Conservation (phyloP, 2,888 invertebrate genomes). For the Diplolepis rosae region DNA sequence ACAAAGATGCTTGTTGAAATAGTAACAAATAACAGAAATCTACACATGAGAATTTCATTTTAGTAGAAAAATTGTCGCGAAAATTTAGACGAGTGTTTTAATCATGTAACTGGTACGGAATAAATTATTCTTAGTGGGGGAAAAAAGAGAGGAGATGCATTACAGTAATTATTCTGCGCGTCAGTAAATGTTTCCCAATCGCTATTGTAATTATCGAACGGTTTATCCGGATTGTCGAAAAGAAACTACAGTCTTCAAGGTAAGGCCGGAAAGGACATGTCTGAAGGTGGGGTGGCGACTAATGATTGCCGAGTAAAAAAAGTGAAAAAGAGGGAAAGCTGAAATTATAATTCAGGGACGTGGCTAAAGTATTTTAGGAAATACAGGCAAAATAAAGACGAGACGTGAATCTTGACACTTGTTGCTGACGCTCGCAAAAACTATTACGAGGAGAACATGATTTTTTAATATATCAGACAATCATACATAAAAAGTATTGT, state of each 20-base stretch:
- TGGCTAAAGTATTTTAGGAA: not conserved
- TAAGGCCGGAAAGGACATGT: slow-evolving; percentile 9
- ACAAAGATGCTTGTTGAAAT: too few relatives aligned
- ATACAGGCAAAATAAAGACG: not conserved
- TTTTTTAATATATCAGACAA: too few relatives aligned
- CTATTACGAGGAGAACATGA: too few relatives aligned
- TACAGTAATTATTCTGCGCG: not conserved
- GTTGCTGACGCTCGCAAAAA: not conserved
- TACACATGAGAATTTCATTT: too few relatives aligned
- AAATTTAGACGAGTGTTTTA: slow-evolving; percentile 6
- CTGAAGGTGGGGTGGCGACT: not conserved
- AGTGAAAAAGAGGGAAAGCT: slow-evolving; percentile 34
- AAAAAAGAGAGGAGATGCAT: slow-evolving; percentile 25
- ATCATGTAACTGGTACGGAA: slow-evolving; percentile 27
- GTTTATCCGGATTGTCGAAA: slow-evolving; percentile 33
- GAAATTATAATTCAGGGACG: slow-evolving; percentile 11
- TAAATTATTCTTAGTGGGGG: slow-evolving; percentile 8
- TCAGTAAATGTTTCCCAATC: slow-evolving; percentile 33
- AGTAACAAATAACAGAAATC: too few relatives aligned
- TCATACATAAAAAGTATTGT: too few relatives aligned
- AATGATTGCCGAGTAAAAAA: slow-evolving; percentile 25
- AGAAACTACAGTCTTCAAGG: slow-evolving; percentile 23
- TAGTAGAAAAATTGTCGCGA: too few relatives aligned
- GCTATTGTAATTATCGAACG: slow-evolving; percentile 40
- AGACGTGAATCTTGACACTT: not conserved